Base-by-base conservation (phyloP, 1,140 invertebrate species). In the Drosophila rufa region DNA sequence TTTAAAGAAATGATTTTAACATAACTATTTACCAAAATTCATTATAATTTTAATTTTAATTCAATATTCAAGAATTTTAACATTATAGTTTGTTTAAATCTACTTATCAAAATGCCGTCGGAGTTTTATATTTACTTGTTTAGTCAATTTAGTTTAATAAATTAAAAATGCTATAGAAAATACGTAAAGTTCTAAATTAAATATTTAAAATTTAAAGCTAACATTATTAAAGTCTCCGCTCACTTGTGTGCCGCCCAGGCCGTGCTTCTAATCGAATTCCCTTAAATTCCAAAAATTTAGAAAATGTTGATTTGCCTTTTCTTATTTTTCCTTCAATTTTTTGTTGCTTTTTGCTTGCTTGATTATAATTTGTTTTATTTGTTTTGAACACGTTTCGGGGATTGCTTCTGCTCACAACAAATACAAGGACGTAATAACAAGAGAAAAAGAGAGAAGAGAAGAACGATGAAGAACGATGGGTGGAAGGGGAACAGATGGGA, bases 301-400 rank as follows among this genome's bases (percentile, higher is more conserved):
- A 76, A 77, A 68, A 57, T 57, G 38, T 77, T 42, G 46, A 33
- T 65, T 61, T 40, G 30, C 68, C 36, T 55, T 30, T 65, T 61
- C 42, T 46, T 30, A 43, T 61, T 43, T 51, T 42, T 60, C 42
- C 15, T 55, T 66, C 9, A 36, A 15, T 42, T 22, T 60, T 45
- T 65, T 58, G 40, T 55, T 12, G 9, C 48, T 73, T 36, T 58
- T 55, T 36, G 42, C 47, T 43, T 17, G 25, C 38, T 76, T 59
- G 74, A 59, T 77, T 67, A 59, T 76, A 59, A 59, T 77, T 67
- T 76, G 62, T 68, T 77, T 77, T 68, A 68, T 77, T 77, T 76
- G 62, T 77, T 77, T 77, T 59, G 74, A 79, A 78, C 75, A 79
- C 75, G 75, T 79, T 79, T 78, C 48, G 75, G 66, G 75, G 75